Base-by-base conservation (phyloP, 2,113 vertebrate species). In the Heterocephalus glaber region DNA sequence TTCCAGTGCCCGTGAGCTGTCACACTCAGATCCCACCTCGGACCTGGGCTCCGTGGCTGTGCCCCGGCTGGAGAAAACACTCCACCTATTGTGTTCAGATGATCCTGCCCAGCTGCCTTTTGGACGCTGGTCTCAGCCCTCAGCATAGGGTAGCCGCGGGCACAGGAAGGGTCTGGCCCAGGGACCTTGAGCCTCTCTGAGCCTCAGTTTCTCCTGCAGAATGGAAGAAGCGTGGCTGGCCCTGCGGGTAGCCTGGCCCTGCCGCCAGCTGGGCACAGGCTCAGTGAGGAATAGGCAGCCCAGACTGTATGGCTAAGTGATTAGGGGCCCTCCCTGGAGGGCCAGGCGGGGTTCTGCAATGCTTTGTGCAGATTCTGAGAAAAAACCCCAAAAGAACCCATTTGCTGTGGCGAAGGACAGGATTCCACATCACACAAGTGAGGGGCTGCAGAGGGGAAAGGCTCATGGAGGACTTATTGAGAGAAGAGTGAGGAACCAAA, bases 1-100 rank as follows among this genome's bases (percentile, higher is more conserved):
- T 65, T 44, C 16, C 3, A 0, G 1, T 12, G 41, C 44, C 41
- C 2, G 0, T 3, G 52, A 47, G 19, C 22, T 77, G 54, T 7
- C 44, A 3, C 33, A 35, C 47, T 0, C 2, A 0, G 0, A 4
- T 4, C n/a, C 44, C 30, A 2, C 20, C 19, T 35, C 1, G 12
- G 90, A 58, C 66, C 16, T 11, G n/a, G 47, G 10, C 5, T 68
- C 1, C 3, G 41, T 4, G 35, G 12, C 22, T 41, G 5, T 35
- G 0, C 10, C 65, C 52, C 35, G 20, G 49, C 11, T 35, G 16
- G 19, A 70, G 68, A 28, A 30, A 35, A 61, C 30, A 35, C 6
- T 56, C 0, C 22, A 0, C 44, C 66, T 38, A 10, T 13, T 28
- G 24, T 7, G 14, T 9, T 8, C 30, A 1, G 1, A 3, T 10